Percentiles rank a stretch among this genome's conserved stretches.
Evolutionary conservation across 1,140 invertebrate species (phyloP).

Genomic region (Coenobita brevimanus): DNA sequence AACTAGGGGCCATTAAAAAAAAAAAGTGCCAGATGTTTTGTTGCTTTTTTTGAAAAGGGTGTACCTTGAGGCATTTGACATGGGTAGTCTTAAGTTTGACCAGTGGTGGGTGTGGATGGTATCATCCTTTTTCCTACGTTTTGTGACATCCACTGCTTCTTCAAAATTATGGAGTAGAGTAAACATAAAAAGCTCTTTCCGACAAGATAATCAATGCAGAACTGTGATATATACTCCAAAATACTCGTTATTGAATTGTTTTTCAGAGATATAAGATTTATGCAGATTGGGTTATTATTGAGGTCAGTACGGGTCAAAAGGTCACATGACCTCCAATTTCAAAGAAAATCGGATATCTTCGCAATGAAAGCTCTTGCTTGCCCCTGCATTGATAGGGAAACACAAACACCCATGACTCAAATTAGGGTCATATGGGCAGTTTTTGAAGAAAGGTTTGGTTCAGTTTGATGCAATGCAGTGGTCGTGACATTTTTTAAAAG

Average conservation of each 20-base stretch:
- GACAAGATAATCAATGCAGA: constrained; percentile 13
- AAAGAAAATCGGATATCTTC: constrained; percentile 16
- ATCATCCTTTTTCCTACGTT: neutral
- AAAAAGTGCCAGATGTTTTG: neutral
- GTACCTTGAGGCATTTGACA: too few relatives aligned
- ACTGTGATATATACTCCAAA: neutral
- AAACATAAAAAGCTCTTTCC: constrained; percentile 11
- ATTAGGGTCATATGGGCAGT: constrained; percentile 4
- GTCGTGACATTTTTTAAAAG: neutral
- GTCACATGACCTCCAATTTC: constrained; percentile 2
- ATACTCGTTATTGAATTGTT: neutral
- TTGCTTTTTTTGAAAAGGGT: neutral
- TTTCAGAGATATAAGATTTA: neutral
- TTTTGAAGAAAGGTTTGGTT: constrained; percentile 20
- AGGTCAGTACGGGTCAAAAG: neutral
- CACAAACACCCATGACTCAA: constrained; percentile 3
- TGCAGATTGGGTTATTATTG: neutral
- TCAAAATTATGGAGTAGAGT: constrained; percentile 24
- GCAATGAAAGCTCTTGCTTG: neutral
- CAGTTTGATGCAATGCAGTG: constrained; percentile 23
- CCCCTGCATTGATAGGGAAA: neutral
- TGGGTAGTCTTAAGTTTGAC: constrained; percentile 9
- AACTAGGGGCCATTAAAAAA: neutral
- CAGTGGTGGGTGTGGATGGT: neutral
- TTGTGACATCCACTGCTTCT: neutral